Evolutionary conservation across 1,140 invertebrate species (phyloP).

Genomic region (Lamellibrachia luymesi): DNA sequence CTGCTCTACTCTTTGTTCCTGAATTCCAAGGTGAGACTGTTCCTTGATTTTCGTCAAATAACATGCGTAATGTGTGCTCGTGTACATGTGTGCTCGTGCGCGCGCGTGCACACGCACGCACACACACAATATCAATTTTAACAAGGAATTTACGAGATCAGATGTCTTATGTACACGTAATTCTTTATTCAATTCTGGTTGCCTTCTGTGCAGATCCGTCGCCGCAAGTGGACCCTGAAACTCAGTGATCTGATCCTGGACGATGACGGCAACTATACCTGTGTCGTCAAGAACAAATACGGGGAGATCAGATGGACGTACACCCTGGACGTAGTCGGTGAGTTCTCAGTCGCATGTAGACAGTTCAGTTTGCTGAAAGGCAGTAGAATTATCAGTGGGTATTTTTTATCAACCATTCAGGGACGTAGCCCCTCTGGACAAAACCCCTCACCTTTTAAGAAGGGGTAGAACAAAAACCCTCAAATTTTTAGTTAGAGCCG

Average conservation of each 20-base stretch:
- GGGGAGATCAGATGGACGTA: conserved; percentile 77
- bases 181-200: conserved; percentile 32
- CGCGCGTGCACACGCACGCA: not conserved
- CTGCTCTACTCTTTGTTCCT: too few relatives aligned
- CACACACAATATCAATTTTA: not conserved
- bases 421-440: too few relatives aligned
- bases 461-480: too few relatives aligned
- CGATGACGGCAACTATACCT: conserved; percentile 84
- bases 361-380: too few relatives aligned
- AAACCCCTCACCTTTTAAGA: too few relatives aligned
- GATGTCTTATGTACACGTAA: not conserved
- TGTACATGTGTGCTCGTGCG: not conserved
- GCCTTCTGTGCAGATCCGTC: not conserved
- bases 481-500: too few relatives aligned
- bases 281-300: conserved; percentile 74
- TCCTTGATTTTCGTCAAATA: too few relatives aligned
- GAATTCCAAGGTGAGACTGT: too few relatives aligned
- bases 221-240: conserved; percentile 19
- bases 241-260: conserved; percentile 45
- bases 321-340: conserved; percentile 73
- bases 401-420: too few relatives aligned
- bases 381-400: too few relatives aligned
- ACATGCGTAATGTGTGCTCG: not conserved
- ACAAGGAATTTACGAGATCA: not conserved
- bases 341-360: conserved; percentile 41